Base-by-base conservation (phyloP, 2,113 vertebrate species). In the Oreocharis arfaki region DNA sequence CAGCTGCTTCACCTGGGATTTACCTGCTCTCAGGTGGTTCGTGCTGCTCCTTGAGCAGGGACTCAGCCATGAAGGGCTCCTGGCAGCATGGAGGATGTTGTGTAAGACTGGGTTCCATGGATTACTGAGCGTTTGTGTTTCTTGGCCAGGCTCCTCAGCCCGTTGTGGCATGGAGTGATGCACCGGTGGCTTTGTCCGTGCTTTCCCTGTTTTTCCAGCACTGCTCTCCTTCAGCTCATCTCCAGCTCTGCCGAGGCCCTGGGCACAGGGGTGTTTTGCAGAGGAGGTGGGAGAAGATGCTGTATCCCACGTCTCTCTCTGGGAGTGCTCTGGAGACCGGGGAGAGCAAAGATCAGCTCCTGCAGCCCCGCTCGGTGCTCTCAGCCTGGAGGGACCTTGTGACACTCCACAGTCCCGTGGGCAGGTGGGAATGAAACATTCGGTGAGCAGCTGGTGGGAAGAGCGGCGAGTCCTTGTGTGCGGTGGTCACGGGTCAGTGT, bases 401-500 rank as follows among this genome's bases (percentile, higher is more conserved):
- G 56, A 8, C 42, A 11, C 59, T 37, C 7, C 1, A 2, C 11
- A 4, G 81, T 17, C 26, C 49, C 3, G 49, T 50, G 16, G 74
- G 73, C 59, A 53, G 82, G 68, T 44, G 11, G 89, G 69, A 57
- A 27, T 26, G 37, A 32, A 70, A 49, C 14, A 7, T 70, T 60
- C 0, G 0, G 16, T 41, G 83, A 84, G 78, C 86, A 91, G 77
- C 87, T 0, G 1, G 65, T 8, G 2, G 64, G 83, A 30, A 16
- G 56, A 70, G 84, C 65, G 8, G 82, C 0, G 7, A 18, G 78
- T 35, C 79, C 86, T 44, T 26, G 56, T 7, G 52, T 0, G 41
- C 0, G 0, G 22, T 0, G 0, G 35, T 88, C 55, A 50, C 6
- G 18, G 85, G 50, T 35, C 37, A 6, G 8, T 17, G 30, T 55